These are phyloP conservation scores for Phenganax marumi DNA, from an alignment of 92 coral and sea anemone species.

Conservation along the genomic window DNA sequence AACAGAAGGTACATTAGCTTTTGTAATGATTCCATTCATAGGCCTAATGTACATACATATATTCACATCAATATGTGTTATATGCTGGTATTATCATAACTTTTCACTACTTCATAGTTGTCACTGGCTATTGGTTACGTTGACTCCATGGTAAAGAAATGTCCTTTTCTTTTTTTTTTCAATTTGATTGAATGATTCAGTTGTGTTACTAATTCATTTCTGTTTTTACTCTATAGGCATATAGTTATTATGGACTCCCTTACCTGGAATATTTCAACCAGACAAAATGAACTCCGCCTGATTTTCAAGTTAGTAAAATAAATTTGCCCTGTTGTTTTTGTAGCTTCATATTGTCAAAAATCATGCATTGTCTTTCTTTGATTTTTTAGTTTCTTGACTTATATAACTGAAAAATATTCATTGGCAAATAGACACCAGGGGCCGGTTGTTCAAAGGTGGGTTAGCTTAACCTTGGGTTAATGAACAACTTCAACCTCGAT, in stretches of 20 bases:
- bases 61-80: too few relatives aligned
- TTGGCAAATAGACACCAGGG: constrained; percentile 19
- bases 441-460: too few relatives aligned
- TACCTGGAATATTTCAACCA: constrained; percentile 67
- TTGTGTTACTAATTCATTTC: not conserved
- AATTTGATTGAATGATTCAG: not conserved
- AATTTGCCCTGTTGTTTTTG: not conserved
- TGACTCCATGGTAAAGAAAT: constrained; percentile 10
- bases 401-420: not conserved
- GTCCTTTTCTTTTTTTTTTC: not conserved
- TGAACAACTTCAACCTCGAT: too few relatives aligned
- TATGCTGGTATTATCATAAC: not conserved
- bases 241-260: constrained; percentile 68
- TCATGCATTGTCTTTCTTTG: not conserved
- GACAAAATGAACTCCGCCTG: constrained; percentile 18
- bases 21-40: not conserved
- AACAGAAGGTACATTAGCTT: not conserved
- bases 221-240: constrained; percentile 44
- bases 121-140: constrained; percentile 1
- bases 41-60: too few relatives aligned
- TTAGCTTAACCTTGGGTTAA: too few relatives aligned
- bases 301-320: constrained; percentile 3
- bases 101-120: not conserved
- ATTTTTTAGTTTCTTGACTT: constrained; percentile 4
- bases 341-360: not conserved